Percentiles rank a stretch among this genome's conserved stretches.
Evolutionary conservation across 2,888 invertebrate genomes (phyloP).

Genomic region (Thyatira batis): DNA sequence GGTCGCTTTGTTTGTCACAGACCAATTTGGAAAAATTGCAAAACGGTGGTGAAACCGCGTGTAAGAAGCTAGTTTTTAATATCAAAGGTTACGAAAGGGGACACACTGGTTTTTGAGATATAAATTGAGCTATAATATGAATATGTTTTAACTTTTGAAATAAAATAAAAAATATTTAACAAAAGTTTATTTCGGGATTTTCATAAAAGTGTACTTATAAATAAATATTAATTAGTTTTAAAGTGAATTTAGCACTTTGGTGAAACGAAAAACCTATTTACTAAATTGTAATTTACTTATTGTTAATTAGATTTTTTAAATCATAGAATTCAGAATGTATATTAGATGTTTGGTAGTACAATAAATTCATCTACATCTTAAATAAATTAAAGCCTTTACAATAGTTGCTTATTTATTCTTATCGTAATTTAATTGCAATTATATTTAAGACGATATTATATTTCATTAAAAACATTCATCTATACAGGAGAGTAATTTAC

Average conservation of each 20-base stretch:
- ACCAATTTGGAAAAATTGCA: too few relatives aligned
- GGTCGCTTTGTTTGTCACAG: too few relatives aligned
- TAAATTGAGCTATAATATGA: neutral
- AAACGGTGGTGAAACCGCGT: too few relatives aligned
- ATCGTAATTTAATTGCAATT: neutral
- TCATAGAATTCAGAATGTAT: neutral
- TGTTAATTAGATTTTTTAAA: neutral
- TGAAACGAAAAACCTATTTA: neutral
- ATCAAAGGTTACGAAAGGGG: slow-evolving; percentile 45
- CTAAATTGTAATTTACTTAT: neutral
- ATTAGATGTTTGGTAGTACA: neutral
- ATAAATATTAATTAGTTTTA: too few relatives aligned
- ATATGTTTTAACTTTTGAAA: neutral
- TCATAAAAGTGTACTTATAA: too few relatives aligned
- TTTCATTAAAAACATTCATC: neutral
- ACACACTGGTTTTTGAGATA: slow-evolving; percentile 9
- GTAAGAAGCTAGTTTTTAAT: too few relatives aligned
- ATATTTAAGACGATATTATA: neutral
- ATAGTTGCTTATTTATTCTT: slow-evolving; percentile 32
- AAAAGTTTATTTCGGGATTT: neutral
- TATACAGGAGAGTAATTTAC: neutral
- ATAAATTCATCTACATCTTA: slow-evolving; percentile 54
- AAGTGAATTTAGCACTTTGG: too few relatives aligned
- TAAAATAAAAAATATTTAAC: neutral
- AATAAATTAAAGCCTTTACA: slow-evolving; percentile 70